A percentile compares a stretch with the other conserved stretches of the same genome.
Evolutionary conservation across 2,113 vertebrate genomes (phyloP).

Genomic region (Megalops atlanticus): DNA sequence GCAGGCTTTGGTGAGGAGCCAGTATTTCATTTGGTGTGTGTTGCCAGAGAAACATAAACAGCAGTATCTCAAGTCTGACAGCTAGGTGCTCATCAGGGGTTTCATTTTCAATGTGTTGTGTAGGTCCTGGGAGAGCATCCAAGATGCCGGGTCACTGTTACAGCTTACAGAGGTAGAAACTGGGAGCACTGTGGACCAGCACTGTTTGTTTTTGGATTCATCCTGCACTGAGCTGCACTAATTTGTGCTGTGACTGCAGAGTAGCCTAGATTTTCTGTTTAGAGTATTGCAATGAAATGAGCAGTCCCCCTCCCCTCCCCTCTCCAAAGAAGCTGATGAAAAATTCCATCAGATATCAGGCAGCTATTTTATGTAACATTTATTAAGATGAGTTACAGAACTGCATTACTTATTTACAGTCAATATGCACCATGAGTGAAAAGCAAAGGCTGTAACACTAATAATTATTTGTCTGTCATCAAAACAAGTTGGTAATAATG

Average conservation of each 20-base stretch:
- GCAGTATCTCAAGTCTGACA: too few species aligned
- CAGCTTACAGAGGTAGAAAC: background rate
- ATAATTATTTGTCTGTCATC: constrained; percentile 18
- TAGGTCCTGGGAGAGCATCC: too few species aligned
- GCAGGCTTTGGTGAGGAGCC: too few species aligned
- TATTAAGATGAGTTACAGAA: constrained; percentile 13
- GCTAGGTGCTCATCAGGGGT: too few species aligned
- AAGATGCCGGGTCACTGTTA: background rate
- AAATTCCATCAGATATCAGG: background rate
- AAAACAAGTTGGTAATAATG: background rate
- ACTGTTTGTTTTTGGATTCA: background rate
- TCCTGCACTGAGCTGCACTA: background rate
- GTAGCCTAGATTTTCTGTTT: background rate
- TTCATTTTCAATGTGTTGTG: too few species aligned
- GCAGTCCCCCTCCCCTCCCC: background rate
- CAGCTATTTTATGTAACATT: constrained; percentile 20
- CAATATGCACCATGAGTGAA: background rate
- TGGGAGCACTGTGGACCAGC: too few species aligned
- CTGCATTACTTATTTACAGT: constrained; percentile 9
- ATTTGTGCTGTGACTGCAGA: background rate
- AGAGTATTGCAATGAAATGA: background rate
- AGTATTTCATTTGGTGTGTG: too few species aligned
- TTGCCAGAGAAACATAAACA: too few species aligned
- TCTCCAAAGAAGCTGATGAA: background rate
- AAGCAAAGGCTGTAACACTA: constrained; percentile 13